Percentiles rank a stretch among this genome's conserved stretches.
Evolutionary conservation across 2,797 vertebrate genomes (phyloP).

Genomic region (Coilia nasus): DNA sequence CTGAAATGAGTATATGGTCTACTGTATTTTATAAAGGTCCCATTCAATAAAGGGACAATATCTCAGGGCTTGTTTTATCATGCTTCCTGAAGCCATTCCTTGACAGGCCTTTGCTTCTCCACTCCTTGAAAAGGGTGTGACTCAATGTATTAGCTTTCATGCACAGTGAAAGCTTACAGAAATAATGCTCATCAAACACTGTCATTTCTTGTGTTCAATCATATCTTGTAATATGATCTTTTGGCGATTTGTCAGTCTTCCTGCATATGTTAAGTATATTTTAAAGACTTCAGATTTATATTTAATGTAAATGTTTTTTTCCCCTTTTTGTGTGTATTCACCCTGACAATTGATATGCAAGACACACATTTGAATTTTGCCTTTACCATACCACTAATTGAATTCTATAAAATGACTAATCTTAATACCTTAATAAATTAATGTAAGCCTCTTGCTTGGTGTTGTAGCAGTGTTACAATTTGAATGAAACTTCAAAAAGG

Average conservation of each 20-base stretch:
- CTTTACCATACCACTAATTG: background rate
- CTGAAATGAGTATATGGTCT: background rate
- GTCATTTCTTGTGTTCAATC: background rate
- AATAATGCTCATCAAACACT: background rate
- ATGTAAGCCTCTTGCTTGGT: background rate
- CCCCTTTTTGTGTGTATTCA: background rate
- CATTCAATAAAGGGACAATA: background rate
- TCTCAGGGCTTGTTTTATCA: conserved; percentile 4
- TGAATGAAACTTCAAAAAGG: background rate
- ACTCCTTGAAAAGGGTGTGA: background rate
- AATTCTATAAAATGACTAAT: background rate
- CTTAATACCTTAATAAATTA: background rate
- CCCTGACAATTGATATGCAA: background rate
- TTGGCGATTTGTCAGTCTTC: background rate
- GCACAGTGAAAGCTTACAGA: background rate
- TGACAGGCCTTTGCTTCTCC: background rate
- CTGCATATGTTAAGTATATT: background rate
- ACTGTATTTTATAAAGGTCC: background rate
- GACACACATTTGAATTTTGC: background rate
- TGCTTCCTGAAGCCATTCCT: background rate
- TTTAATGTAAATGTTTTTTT: conserved; percentile 17
- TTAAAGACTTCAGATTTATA: background rate
- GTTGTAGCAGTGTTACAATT: background rate
- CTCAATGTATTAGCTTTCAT: background rate
- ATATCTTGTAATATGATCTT: background rate